Evolutionary conservation across 2,113 vertebrate species (phyloP).

Genomic region (Falco punctatus): DNA sequence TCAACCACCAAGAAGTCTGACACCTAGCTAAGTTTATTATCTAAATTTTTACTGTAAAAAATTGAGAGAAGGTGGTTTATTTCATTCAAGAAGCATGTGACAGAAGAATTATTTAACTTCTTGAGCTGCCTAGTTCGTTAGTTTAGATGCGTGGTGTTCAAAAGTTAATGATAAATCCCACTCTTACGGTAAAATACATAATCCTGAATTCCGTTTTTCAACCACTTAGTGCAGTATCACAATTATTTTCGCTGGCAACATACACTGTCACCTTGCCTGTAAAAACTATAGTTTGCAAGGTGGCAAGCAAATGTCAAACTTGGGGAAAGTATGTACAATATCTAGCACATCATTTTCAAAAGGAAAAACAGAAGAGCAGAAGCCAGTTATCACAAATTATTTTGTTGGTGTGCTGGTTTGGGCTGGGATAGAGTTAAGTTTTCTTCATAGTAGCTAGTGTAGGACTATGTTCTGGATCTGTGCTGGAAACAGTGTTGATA

Average conservation of each 20-base stretch:
- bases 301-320: not conserved
- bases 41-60: not conserved
- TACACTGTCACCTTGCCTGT: not conserved
- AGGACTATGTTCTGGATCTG: not conserved
- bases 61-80: not conserved
- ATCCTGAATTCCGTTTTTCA: not conserved
- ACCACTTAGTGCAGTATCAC: not conserved
- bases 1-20: not conserved
- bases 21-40: not conserved
- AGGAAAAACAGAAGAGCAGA: not conserved
- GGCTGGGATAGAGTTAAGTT: not conserved
- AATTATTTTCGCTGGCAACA: not conserved
- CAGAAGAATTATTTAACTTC: not conserved
- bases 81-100: not conserved
- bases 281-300: not conserved
- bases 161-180: not conserved
- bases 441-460: not conserved
- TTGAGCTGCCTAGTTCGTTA: not conserved
- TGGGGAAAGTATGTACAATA: not conserved
- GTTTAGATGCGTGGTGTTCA: not conserved
- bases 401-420: not conserved
- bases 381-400: not conserved
- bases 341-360: not conserved
- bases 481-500: not conserved
- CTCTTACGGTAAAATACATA: not conserved